A percentile compares a stretch with the other conserved stretches of the same genome.
Conservation (phyloP, 2,888 invertebrate genomes). For the Cheilosia scutellata region DNA sequence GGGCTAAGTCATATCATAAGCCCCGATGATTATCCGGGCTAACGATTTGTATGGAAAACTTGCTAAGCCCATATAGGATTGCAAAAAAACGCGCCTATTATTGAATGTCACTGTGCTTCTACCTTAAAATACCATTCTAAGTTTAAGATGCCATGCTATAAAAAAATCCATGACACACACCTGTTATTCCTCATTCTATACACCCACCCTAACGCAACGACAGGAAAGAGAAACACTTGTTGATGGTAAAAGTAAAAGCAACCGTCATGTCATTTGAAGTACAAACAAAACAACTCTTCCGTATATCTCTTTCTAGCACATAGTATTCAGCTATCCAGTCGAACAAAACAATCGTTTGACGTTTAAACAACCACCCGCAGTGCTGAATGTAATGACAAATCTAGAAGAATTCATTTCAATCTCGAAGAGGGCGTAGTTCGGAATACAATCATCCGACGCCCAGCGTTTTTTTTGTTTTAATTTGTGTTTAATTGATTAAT, state of each 20-base stretch:
- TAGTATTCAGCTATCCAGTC: slow-evolving; percentile 28
- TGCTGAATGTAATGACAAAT: slow-evolving; percentile 65
- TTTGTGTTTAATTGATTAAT: slow-evolving; percentile 25
- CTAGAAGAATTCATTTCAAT: slow-evolving; percentile 50
- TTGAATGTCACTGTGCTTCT: background rate
- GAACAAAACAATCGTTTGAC: slow-evolving; percentile 56
- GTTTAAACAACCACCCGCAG: slow-evolving; percentile 30
- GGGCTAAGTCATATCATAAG: too few relatives aligned
- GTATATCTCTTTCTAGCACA: slow-evolving; percentile 16
- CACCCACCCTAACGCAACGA: slow-evolving; percentile 34
- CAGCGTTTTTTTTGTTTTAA: slow-evolving; percentile 20
- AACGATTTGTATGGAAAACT: too few relatives aligned
- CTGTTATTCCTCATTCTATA: slow-evolving; percentile 20
- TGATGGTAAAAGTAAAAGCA: slow-evolving; percentile 11
- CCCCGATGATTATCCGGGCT: too few relatives aligned
- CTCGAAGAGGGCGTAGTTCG: slow-evolving; percentile 59
- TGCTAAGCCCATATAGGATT: too few relatives aligned
- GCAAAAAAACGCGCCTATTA: too few relatives aligned
- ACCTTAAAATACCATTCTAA: background rate
- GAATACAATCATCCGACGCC: background rate
- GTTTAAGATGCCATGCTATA: slow-evolving; percentile 15
- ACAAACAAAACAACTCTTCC: slow-evolving; percentile 31
- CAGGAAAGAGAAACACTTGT: slow-evolving; percentile 35
- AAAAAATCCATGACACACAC: slow-evolving; percentile 27
- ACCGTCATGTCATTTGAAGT: background rate